Evolutionary conservation across 1,140 invertebrate species (phyloP).

Genomic region (Brachionus asplanchnoidis): DNA sequence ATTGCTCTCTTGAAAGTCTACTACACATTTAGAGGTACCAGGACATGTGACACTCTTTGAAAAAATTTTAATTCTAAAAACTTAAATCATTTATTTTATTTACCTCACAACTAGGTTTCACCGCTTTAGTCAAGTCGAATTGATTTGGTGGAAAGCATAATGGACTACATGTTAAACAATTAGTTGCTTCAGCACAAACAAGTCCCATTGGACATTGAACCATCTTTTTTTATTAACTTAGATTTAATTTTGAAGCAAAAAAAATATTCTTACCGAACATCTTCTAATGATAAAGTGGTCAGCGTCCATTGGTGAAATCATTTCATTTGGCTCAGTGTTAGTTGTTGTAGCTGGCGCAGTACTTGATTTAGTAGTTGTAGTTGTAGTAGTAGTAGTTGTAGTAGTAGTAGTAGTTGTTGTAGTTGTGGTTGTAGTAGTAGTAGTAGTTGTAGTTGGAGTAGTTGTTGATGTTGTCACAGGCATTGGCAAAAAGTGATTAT

Average conservation of each 20-base stretch:
- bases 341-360: not conserved
- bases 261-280: not conserved
- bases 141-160: not conserved
- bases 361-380: not conserved
- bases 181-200: conserved; percentile 10
- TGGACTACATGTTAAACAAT: conserved; percentile 15
- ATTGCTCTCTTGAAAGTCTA: not conserved
- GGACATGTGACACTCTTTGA: not conserved
- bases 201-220: not conserved
- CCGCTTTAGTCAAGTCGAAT: not conserved
- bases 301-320: not conserved
- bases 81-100: not conserved
- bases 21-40: not conserved
- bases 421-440: not conserved
- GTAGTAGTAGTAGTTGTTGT: not conserved
- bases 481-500: not conserved
- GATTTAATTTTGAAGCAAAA: not conserved
- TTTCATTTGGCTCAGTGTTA: not conserved
- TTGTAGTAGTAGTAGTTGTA: not conserved
- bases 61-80: not conserved
- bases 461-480: not conserved
- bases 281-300: not conserved
- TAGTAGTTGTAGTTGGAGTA: not conserved
- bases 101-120: conserved; percentile 1
- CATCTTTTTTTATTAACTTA: not conserved